Conservation (phyloP, 2,797 vertebrate genomes). For the Hydrolagus colliei region DNA sequence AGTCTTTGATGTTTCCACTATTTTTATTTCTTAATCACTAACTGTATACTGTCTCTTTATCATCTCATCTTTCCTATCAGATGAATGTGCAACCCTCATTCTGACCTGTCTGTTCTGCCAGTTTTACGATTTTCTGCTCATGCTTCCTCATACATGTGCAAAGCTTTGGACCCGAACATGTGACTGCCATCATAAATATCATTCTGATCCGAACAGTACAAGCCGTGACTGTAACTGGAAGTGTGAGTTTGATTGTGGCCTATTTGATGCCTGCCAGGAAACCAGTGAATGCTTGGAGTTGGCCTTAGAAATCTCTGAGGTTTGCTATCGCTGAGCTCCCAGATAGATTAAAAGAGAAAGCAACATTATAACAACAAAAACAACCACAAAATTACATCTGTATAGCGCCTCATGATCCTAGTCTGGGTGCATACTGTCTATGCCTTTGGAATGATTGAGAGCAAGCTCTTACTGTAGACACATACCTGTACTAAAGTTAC, state of each 20-base stretch:
- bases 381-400: too few species aligned
- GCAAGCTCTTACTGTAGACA: not conserved
- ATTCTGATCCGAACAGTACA: conserved; percentile 50
- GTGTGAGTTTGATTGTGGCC: conserved; percentile 73
- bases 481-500: not conserved
- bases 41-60: conserved; percentile 19
- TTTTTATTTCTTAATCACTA: conserved; percentile 8
- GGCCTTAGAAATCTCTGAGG: conserved; percentile 89
- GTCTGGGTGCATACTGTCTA: not conserved
- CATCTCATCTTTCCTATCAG: conserved; percentile 52
- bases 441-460: not conserved
- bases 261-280: conserved; percentile 74
- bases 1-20: not conserved
- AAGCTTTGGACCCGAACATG: conserved; percentile 52
- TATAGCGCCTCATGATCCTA: not conserved
- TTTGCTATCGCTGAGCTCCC: conserved; percentile 72
- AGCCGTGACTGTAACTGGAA: conserved; percentile 61
- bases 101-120: conserved; percentile 90
- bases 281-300: conserved; percentile 81
- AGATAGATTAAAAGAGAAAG: not conserved
- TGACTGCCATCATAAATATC: conserved; percentile 73
- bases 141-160: conserved; percentile 72
- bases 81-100: conserved; percentile 80
- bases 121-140: conserved; percentile 78
- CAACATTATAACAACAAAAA: not conserved